Conservation (phyloP, 2,888 invertebrate species). For the Zygogramma bicolorata region DNA sequence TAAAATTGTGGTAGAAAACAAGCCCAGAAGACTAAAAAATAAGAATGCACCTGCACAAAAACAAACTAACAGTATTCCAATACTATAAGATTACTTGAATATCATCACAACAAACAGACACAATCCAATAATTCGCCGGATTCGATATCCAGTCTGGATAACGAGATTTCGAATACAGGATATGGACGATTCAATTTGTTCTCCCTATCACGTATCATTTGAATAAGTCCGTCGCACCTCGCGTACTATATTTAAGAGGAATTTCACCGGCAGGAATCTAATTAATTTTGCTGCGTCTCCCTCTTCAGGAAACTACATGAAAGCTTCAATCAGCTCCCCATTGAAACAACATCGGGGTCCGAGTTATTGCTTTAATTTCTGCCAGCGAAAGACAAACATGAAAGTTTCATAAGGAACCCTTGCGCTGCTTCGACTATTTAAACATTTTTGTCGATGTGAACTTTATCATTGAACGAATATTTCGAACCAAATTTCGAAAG, state of each 20-base stretch:
- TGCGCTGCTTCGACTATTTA: not conserved
- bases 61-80: not conserved
- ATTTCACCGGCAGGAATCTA: conserved; percentile 2
- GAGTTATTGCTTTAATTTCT: not conserved
- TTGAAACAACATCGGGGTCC: conserved; percentile 3
- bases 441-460: too few species aligned
- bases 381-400: not conserved
- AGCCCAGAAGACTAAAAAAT: too few species aligned
- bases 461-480: too few species aligned
- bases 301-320: not conserved
- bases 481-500: too few species aligned
- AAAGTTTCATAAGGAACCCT: not conserved
- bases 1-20: too few species aligned
- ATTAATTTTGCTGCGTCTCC: not conserved
- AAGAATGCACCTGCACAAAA: too few species aligned
- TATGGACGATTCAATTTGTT: not conserved
- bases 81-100: not conserved
- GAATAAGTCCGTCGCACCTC: not conserved
- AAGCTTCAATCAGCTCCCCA: conserved; percentile 7
- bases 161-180: not conserved
- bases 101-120: not conserved
- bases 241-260: conserved; percentile 1
- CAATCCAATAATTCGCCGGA: not conserved
- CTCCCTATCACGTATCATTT: not conserved
- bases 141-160: not conserved